Conservation (phyloP, 2,113 vertebrate genomes). For the Sporophila hypoxantha region DNA sequence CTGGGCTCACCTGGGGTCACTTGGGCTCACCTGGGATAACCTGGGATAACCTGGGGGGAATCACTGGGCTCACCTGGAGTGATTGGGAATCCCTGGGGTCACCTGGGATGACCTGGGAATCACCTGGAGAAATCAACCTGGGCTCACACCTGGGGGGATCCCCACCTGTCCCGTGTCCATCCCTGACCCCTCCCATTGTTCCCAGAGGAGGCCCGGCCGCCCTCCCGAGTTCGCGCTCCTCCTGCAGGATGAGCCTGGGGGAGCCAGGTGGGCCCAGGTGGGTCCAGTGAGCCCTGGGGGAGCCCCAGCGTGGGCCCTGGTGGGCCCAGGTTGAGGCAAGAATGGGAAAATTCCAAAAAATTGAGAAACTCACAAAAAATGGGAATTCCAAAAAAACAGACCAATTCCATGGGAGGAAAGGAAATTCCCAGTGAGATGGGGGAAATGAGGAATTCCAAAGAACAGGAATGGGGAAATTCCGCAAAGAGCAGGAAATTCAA, state of each 20-base stretch:
- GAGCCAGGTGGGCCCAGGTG: too few species aligned
- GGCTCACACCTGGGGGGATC: background rate
- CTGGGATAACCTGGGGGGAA: too few species aligned
- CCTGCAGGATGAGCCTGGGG: background rate
- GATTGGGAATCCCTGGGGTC: background rate
- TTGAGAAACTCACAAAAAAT: too few species aligned
- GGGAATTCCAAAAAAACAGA: too few species aligned
- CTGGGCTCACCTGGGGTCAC: too few species aligned
- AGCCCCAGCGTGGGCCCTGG: background rate
- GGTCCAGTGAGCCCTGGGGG: background rate
- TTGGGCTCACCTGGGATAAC: too few species aligned
- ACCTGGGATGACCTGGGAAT: background rate
- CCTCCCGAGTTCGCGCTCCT: background rate
- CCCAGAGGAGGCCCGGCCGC: background rate
- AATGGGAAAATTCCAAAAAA: too few species aligned
- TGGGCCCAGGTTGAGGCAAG: background rate
- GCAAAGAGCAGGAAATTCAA: too few species aligned
- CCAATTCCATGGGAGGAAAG: too few species aligned
- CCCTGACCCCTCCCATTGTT: background rate
- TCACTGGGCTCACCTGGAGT: background rate
- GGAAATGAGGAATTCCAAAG: too few species aligned
- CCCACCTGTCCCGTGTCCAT: background rate
- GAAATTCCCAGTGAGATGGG: too few species aligned
- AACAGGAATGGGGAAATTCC: too few species aligned
- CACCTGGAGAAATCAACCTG: background rate